Conservation (phyloP, 2,888 invertebrate genomes). For the Scaptomyza tumidula region DNA sequence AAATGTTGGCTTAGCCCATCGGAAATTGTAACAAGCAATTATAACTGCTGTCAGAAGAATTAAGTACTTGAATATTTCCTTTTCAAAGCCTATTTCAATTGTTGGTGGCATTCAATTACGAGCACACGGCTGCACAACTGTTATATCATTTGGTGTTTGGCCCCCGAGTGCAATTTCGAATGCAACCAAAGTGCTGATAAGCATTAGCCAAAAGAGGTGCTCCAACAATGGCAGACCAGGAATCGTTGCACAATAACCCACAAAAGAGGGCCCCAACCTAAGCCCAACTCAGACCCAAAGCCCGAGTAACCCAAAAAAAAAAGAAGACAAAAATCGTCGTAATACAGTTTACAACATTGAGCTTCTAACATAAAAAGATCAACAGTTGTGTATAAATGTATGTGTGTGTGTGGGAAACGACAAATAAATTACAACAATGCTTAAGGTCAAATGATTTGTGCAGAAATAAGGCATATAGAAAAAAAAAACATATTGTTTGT, state of each 20-base stretch:
- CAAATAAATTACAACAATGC: constrained; percentile 80
- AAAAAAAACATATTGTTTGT: constrained; percentile 72
- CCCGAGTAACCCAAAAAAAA: constrained; percentile 48
- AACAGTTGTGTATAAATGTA: constrained; percentile 25
- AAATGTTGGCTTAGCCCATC: constrained; percentile 1
- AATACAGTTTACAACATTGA: constrained; percentile 68
- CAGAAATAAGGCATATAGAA: constrained; percentile 79
- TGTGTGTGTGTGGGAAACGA: constrained; percentile 72
- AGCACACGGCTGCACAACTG: constrained; percentile 9
- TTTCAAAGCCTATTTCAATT: not conserved
- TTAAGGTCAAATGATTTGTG: constrained; percentile 78
- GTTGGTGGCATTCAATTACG: constrained; percentile 29
- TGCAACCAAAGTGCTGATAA: constrained; percentile 53
- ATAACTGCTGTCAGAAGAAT: constrained; percentile 17
- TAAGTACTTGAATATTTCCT: constrained; percentile 10
- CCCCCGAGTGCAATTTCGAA: constrained; percentile 31
- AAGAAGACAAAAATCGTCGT: constrained; percentile 49
- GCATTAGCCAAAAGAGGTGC: constrained; percentile 36
- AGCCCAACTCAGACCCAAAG: constrained; percentile 46
- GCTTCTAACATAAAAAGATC: constrained; percentile 56
- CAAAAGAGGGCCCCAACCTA: constrained; percentile 46
- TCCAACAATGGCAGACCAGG: constrained; percentile 58
- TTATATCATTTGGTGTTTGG: constrained; percentile 40
- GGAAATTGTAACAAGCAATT: constrained; percentile 13
- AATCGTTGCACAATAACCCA: constrained; percentile 67